A percentile compares a stretch with the other conserved stretches of the same genome.
Evolutionary conservation across 2,888 invertebrate genomes (phyloP).

Genomic region (Leptopilina myrica): DNA sequence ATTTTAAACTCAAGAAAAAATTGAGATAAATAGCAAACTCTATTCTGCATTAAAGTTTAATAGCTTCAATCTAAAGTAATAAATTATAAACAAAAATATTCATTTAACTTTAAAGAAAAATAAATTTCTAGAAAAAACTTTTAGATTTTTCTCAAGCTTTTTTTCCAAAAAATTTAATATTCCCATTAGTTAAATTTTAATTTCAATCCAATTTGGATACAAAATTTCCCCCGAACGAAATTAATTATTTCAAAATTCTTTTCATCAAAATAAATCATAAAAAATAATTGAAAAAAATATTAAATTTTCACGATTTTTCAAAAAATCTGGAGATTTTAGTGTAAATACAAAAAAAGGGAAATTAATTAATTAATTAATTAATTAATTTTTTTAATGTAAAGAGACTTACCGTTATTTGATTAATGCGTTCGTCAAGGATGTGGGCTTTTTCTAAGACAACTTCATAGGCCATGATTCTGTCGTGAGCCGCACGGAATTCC

Average conservation of each 20-base stretch:
- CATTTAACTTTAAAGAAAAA: background rate
- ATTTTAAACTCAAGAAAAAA: background rate
- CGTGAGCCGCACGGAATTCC: conserved; percentile 71
- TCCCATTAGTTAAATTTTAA: no score
- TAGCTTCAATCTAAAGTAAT: background rate
- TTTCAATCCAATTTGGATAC: no score
- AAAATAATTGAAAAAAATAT: background rate
- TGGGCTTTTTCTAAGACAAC: conserved; percentile 71
- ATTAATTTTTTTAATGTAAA: background rate
- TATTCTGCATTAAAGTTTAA: background rate
- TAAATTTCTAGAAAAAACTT: background rate
- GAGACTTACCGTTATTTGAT: conserved; percentile 75
- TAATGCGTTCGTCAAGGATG: conserved; percentile 75
- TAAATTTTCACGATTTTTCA: background rate
- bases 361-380: no score
- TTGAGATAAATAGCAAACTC: background rate
- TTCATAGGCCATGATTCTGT: conserved; percentile 69
- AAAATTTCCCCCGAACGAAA: no score
- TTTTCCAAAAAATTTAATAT: no score
- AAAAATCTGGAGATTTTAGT: conserved; percentile 1
- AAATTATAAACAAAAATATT: background rate
- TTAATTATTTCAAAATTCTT: no score
- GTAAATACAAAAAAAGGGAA: no score
- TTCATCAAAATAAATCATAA: background rate
- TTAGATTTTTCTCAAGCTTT: no score